These are phyloP conservation scores for Benthosema pterotum DNA, from an alignment of 2,797 vertebrate genomes.

Conservation along the genomic window DNA sequence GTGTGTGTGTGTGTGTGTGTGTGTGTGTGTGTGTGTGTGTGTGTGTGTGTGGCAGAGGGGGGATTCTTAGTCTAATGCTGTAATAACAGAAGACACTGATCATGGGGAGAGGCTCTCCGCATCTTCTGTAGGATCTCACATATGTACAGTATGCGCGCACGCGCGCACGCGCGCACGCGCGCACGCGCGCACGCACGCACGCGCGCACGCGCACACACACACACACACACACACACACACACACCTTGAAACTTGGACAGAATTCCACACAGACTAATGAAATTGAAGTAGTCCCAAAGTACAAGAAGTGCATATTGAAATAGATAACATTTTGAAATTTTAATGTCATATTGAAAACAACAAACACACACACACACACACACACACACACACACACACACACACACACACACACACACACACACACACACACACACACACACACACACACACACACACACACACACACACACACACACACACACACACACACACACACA, in stretches of 20 bases:
- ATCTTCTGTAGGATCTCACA: background rate
- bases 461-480: background rate
- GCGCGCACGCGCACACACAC: background rate
- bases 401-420: background rate
- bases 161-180: too few species aligned
- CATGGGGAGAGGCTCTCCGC: constrained; percentile 14
- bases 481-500: background rate
- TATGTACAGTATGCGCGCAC: too few species aligned
- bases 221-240: background rate
- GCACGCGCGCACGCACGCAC: too few species aligned
- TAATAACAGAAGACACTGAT: constrained; percentile 45
- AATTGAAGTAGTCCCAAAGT: too few species aligned
- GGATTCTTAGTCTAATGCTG: constrained; percentile 43
- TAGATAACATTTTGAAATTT: too few species aligned
- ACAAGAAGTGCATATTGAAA: too few species aligned
- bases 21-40: too few species aligned
- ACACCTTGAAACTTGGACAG: too few species aligned
- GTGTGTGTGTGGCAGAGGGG: too few species aligned
- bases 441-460: constrained; percentile 11
- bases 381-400: background rate
- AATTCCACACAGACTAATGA: too few species aligned
- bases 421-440: background rate
- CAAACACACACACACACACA: background rate
- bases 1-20: too few species aligned
- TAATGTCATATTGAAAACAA: background rate